A percentile compares a stretch with the other conserved stretches of the same genome.
Conservation (phyloP, 1,140 invertebrate species). For the Eumaeus atala region DNA sequence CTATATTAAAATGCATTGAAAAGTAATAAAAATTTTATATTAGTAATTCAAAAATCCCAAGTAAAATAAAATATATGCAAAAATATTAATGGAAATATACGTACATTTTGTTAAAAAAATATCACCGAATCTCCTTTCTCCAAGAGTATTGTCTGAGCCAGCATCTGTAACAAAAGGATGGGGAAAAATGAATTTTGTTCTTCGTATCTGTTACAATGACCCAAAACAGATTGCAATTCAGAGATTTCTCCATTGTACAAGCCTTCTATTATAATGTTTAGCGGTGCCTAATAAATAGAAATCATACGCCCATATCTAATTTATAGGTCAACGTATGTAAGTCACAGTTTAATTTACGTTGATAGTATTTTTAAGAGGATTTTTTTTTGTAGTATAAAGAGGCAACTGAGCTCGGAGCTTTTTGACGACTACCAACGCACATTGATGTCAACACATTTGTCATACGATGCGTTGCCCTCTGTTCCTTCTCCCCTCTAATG, state of each 20-base stretch:
- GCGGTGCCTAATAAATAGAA: neutral
- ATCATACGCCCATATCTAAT: neutral
- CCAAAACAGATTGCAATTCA: slow-evolving; percentile 15
- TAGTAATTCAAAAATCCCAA: too few species aligned
- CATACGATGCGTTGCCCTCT: too few species aligned
- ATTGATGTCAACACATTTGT: too few species aligned
- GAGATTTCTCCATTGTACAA: slow-evolving; percentile 7
- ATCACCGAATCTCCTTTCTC: slow-evolving; percentile 37
- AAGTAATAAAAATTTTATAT: too few species aligned
- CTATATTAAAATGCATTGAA: too few species aligned
- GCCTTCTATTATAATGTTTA: slow-evolving; percentile 4
- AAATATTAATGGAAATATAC: slow-evolving; percentile 25
- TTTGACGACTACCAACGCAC: too few species aligned
- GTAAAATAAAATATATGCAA: slow-evolving; percentile 11
- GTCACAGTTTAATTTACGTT: neutral
- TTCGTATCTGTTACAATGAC: slow-evolving; percentile 7
- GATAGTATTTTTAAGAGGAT: neutral
- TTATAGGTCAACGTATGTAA: neutral
- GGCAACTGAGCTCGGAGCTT: too few species aligned
- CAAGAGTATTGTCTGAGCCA: slow-evolving; percentile 43
- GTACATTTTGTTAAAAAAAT: slow-evolving; percentile 57
- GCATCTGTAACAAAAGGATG: slow-evolving; percentile 52
- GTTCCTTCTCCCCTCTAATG: too few species aligned
- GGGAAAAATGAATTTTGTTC: slow-evolving; percentile 13
- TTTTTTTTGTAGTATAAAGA: neutral